Evolutionary conservation across 2,888 invertebrate species (phyloP), one percentile per base, ranked within the genome.

Genomic region (Thumatha senex): DNA sequence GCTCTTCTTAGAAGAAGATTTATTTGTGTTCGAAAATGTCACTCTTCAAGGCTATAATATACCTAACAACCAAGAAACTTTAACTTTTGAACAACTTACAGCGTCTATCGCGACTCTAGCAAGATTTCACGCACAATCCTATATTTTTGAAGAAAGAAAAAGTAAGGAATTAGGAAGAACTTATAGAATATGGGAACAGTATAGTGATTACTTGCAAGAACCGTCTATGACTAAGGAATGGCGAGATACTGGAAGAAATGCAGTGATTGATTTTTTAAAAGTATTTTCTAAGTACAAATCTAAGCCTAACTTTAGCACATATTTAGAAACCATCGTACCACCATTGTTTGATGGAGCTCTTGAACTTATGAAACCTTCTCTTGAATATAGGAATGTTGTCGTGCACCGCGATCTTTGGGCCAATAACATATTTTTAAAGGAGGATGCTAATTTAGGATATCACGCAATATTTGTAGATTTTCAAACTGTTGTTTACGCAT

Each of bases 401-500:
- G 86, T 91, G 1, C 94, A 94, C 68, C 90, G 93, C 0, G 94
- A 94, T 76, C 78, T 94, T 24, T 94, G 94, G 94, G 80, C 86
- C 0, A 94, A 94, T 67, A 94, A 94, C 65, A 81, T 94, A 40
- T 89, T 94, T 75, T 84, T 94, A 14, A 87, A 84, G 62, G 74
- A 69, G 38, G 50, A 70, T 2, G 55, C 76, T 12, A 65, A 82
- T 30, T 78, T 81, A 0, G 69, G 68, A 7, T 86, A 86, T 1
- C 81, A 93, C 1, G 92, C 93, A 35, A 70, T 94, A 29, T 73
- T 96, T 31, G 92, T 96, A 5, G 96, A 96, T 74, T 96, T 93
- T 68, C 96, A 96, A 76, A 86, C 95, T 41, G 89, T 93, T 0
- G 78, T 95, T 10, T 96, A 96, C 67, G 87, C 92, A 4, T 93